phyloP scores from a whole-genome alignment of 2,888 invertebrate genomes.

The Dolichomitus sp. region DNA sequence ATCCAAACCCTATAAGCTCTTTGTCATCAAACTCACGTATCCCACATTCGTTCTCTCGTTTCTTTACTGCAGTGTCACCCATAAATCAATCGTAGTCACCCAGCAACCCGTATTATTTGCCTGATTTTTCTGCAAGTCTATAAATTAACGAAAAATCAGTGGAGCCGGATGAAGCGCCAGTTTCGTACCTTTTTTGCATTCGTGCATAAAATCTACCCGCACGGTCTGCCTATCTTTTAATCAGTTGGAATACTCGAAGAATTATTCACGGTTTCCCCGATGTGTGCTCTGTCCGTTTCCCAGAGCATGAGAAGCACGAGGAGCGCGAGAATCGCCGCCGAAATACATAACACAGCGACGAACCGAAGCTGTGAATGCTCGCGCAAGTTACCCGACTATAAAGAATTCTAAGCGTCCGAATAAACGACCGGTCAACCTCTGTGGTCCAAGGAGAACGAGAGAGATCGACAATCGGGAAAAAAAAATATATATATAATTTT shows the following conservation, averaged over 20 bases:
- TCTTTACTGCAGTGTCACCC: background rate
- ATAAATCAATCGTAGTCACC: slow-evolving; percentile 5
- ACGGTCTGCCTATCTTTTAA: slow-evolving; percentile 6
- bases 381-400: slow-evolving; percentile 55
- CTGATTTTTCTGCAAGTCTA: background rate
- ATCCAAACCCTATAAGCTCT: background rate
- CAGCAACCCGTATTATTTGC: slow-evolving; percentile 1
- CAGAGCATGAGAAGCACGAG: background rate
- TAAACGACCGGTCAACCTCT: slow-evolving; percentile 57
- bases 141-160: slow-evolving; percentile 11
- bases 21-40: slow-evolving; percentile 2
- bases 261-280: slow-evolving; percentile 17
- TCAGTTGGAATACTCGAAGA: slow-evolving; percentile 8
- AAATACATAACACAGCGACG: background rate
- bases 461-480: slow-evolving; percentile 1
- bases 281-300: background rate
- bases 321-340: slow-evolving; percentile 8
- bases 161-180: background rate
- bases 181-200: background rate
- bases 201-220: slow-evolving; percentile 5
- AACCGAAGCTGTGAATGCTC: slow-evolving; percentile 23
- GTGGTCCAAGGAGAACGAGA: slow-evolving; percentile 47
- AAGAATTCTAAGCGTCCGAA: slow-evolving; percentile 72
- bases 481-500: background rate
- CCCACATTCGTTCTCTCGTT: background rate